phyloP scores from a whole-genome alignment of 2,113 vertebrate species.

The Stigmatopora nigra region DNA sequence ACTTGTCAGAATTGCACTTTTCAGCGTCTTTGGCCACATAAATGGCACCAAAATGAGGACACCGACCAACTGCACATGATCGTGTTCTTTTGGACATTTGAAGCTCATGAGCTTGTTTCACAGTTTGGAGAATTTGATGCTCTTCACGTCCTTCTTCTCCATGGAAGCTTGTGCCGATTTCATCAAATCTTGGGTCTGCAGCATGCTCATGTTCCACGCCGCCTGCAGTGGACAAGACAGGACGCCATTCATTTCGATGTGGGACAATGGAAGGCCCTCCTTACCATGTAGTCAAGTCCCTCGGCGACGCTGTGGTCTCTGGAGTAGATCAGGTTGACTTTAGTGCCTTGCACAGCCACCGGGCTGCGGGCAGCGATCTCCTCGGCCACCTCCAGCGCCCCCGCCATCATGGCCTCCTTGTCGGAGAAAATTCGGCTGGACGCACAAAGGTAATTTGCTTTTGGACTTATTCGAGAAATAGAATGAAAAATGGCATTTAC shows the following conservation, averaged over 20 bases:
- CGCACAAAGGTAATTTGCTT: too few species aligned
- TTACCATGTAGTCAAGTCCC: conserved; percentile 71
- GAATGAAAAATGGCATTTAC: conserved; percentile 44
- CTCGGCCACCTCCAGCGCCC: conserved; percentile 70
- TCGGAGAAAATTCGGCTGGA: conserved; percentile 79
- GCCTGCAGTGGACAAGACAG: conserved; percentile 50
- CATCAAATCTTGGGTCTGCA: conserved; percentile 79
- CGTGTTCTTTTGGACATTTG: neutral
- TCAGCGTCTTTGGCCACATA: too few species aligned
- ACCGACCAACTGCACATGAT: too few species aligned
- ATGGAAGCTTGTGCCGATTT: conserved; percentile 76
- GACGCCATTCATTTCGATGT: neutral
- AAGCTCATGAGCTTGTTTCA: conserved; percentile 34
- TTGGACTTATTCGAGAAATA: too few species aligned
- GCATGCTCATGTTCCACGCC: conserved; percentile 90
- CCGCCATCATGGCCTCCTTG: conserved; percentile 70
- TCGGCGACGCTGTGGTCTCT: conserved; percentile 77
- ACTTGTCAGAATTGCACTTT: too few species aligned
- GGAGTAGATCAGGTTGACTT: conserved; percentile 81
- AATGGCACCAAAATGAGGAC: too few species aligned
- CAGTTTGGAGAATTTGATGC: conserved; percentile 71
- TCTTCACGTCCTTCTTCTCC: conserved; percentile 77
- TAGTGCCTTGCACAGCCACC: conserved; percentile 81
- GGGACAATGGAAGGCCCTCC: neutral
- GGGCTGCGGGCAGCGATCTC: conserved; percentile 82